Percentiles rank a stretch among this genome's conserved stretches.
Evolutionary conservation across 1,140 invertebrate genomes (phyloP).

Genomic region (Paracyclopina nana): DNA sequence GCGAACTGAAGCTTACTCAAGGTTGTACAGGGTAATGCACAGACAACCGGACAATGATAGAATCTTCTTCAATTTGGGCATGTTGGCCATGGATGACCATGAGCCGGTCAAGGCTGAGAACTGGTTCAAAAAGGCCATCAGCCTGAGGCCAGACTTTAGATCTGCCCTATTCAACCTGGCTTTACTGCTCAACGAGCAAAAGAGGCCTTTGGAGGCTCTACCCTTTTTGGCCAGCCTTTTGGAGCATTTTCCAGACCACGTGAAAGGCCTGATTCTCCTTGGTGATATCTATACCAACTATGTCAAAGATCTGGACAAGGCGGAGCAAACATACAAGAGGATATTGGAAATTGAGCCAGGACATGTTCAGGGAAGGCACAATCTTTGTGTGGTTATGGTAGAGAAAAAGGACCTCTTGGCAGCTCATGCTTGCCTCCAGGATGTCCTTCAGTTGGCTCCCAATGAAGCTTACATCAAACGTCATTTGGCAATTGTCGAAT

Average conservation of each 20-base stretch:
- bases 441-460: slow-evolving; percentile 54
- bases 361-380: slow-evolving; percentile 85
- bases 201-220: slow-evolving; percentile 7
- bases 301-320: slow-evolving; percentile 54
- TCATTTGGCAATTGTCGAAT: slow-evolving; percentile 63
- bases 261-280: slow-evolving; percentile 28
- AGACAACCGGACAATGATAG: slow-evolving; percentile 15
- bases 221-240: slow-evolving; percentile 6
- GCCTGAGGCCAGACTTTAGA: slow-evolving; percentile 39
- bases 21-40: slow-evolving; percentile 12
- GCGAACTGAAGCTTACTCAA: slow-evolving; percentile 15
- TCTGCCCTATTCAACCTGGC: slow-evolving; percentile 12
- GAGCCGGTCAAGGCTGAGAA: slow-evolving; percentile 34
- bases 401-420: slow-evolving; percentile 59
- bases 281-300: slow-evolving; percentile 73
- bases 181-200: slow-evolving; percentile 9
- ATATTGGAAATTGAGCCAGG: slow-evolving; percentile 67
- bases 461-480: slow-evolving; percentile 70
- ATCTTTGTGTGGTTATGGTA: slow-evolving; percentile 84
- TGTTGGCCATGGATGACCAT: slow-evolving; percentile 18
- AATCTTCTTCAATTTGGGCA: slow-evolving; percentile 18
- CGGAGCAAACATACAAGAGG: slow-evolving; percentile 48
- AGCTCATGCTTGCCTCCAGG: slow-evolving; percentile 60
- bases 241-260: slow-evolving; percentile 11
- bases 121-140: slow-evolving; percentile 52